phyloP scores from a whole-genome alignment of 2,797 vertebrate genomes.

The Myripristis murdjan region DNA sequence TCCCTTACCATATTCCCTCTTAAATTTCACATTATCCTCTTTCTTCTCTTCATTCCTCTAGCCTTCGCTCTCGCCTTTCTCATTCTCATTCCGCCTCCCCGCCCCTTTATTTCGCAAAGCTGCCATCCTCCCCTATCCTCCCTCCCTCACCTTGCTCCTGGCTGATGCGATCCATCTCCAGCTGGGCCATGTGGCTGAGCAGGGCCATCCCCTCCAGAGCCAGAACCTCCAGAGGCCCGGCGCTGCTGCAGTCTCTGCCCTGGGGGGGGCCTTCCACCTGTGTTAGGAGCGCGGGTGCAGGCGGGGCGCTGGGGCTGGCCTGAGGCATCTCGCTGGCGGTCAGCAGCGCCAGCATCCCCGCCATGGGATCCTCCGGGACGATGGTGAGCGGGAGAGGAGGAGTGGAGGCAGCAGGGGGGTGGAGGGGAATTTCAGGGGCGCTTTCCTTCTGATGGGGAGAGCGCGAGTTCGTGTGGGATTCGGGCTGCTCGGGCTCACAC shows the following conservation, averaged over 20 bases:
- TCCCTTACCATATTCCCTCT: not conserved
- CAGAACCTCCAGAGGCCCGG: constrained; percentile 87
- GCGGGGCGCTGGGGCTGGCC: constrained; percentile 77
- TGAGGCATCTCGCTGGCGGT: constrained; percentile 93
- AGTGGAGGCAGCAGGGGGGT: constrained; percentile 32
- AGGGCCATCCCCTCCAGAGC: constrained; percentile 95
- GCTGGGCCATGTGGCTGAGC: constrained; percentile 93
- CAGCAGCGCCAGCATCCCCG: constrained; percentile 93
- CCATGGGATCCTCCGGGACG: constrained; percentile 91
- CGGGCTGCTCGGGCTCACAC: constrained; percentile 50
- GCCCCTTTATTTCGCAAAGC: not conserved
- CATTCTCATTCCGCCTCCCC: not conserved
- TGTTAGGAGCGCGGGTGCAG: constrained; percentile 64
- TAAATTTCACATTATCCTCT: not conserved
- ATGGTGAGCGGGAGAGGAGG: constrained; percentile 66
- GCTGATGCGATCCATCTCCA: constrained; percentile 87
- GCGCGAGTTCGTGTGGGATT: constrained; percentile 24
- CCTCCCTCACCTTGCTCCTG: constrained; percentile 60
- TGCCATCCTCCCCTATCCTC: too few relatives aligned
- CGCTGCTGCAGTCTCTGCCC: constrained; percentile 68
- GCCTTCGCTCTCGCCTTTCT: not conserved
- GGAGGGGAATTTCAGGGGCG: constrained; percentile 57
- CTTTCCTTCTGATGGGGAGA: constrained; percentile 66
- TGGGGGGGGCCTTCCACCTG: constrained; percentile 50
- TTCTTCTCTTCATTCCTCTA: too few relatives aligned